Base-by-base conservation (phyloP, 2,888 invertebrate genomes). In the Drosophila greeni region DNA sequence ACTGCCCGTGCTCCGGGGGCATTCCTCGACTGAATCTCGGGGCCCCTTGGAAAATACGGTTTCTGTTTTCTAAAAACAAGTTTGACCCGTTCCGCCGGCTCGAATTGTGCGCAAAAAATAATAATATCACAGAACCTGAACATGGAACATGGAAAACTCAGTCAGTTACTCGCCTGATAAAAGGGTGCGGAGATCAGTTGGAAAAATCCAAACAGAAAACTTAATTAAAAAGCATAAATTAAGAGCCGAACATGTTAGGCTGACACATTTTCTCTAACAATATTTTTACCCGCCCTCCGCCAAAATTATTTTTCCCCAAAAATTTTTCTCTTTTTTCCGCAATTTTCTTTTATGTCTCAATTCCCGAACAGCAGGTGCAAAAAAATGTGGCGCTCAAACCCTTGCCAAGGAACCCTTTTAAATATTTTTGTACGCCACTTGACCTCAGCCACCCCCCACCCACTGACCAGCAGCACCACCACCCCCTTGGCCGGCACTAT, bases 221-320 rank as follows among this genome's bases (percentile, higher is more conserved):
- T 82, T 79, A 79, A 79, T 79, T 79, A 79, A 79, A 79, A 79
- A 67, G 23, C 79, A 79, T 79, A 79, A 79, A 79, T 79, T 74
- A 81, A 20, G 20, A 34, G 39, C 11, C 52, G 37, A 48, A 72
- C 79, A 79, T 66, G 82, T 84, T 84, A 76, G 82, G 75, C 80
- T 72, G 79, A 77, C 81, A 77, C 81, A 75, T 80, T 73, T 70
- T 71, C 33, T 33, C 14, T 12, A n/a, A 39, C 45, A 49, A 51
- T 66, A 70, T 67, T 66, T 24, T 24, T 23, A 2, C 8, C 14
- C 23, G 20, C 24, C 61, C n/a, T n/a, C 33, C 45, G 56, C 16
- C 8, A 40, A 56, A 58, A 58, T 62, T 29, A 9, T 31, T 60
- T 73, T 73, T 59, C 20, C 40, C 31, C 23, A 45, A 47, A 48